Conservation (phyloP, 2,888 invertebrate genomes). For the Monochamus alternatus region DNA sequence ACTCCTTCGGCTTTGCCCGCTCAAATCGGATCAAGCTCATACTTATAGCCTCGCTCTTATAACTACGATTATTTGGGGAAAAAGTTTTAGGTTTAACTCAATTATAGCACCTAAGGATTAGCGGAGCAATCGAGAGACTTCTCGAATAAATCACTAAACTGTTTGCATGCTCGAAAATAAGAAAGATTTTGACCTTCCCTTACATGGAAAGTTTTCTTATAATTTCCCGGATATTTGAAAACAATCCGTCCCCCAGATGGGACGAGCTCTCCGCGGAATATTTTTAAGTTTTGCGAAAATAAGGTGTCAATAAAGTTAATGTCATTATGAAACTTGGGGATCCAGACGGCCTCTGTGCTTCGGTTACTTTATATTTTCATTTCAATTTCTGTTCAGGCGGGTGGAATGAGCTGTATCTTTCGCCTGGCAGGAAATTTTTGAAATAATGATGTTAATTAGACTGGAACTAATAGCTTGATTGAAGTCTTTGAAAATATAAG, state of each 20-base stretch:
- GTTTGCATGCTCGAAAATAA: slow-evolving; percentile 52
- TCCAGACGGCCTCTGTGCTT: slow-evolving; percentile 25
- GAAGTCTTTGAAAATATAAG: not conserved
- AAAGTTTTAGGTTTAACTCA: slow-evolving; percentile 53
- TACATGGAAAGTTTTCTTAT: slow-evolving; percentile 41
- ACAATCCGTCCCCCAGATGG: slow-evolving; percentile 29
- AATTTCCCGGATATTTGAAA: slow-evolving; percentile 46
- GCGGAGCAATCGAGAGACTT: slow-evolving; percentile 50
- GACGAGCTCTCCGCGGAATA: slow-evolving; percentile 29
- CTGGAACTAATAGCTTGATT: not conserved
- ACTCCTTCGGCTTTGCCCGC: slow-evolving; percentile 6
- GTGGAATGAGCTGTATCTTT: slow-evolving; percentile 10
- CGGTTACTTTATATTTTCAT: slow-evolving; percentile 40
- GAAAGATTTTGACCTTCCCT: slow-evolving; percentile 41
- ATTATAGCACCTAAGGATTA: slow-evolving; percentile 57
- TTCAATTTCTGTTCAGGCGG: slow-evolving; percentile 26
- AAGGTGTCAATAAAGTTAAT: slow-evolving; percentile 49
- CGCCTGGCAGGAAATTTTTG: not conserved
- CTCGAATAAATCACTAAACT: slow-evolving; percentile 56
- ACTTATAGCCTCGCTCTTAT: slow-evolving; percentile 35
- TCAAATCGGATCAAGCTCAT: slow-evolving; percentile 19
- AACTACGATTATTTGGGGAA: slow-evolving; percentile 50
- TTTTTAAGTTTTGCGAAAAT: slow-evolving; percentile 44
- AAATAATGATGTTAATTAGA: slow-evolving; percentile 13
- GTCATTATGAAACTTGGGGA: slow-evolving; percentile 43